Evolutionary conservation across 35 echinoderm and acorn worm species (phyloP).

Genomic region (Heliocidaris tuberculata): DNA sequence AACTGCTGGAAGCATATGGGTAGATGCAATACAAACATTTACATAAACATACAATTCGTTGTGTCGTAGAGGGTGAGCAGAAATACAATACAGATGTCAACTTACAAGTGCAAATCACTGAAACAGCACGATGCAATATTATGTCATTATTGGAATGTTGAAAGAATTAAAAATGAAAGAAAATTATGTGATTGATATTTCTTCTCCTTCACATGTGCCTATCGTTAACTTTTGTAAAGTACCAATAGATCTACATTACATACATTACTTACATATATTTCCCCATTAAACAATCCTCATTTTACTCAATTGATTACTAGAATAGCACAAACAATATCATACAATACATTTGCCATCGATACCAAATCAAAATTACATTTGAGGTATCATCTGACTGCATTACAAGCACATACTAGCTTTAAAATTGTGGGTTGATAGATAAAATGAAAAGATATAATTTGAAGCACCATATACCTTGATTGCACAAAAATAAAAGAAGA

Average conservation of each 20-base stretch:
- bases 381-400: neutral
- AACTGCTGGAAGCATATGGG: neutral
- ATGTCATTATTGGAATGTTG: neutral
- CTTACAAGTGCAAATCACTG: neutral
- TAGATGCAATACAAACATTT: conserved; percentile 1
- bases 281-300: too few species aligned
- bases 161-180: too few species aligned
- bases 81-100: neutral
- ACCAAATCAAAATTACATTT: neutral
- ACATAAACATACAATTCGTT: neutral
- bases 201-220: too few species aligned
- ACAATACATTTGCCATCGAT: neutral
- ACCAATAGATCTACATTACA: too few species aligned
- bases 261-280: too few species aligned
- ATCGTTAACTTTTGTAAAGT: too few species aligned
- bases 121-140: neutral
- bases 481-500: neutral
- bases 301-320: neutral
- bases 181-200: too few species aligned
- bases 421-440: neutral
- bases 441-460: neutral
- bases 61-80: neutral
- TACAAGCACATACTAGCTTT: neutral
- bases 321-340: neutral
- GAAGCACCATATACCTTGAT: neutral